phyloP scores from a whole-genome alignment of 2,888 invertebrate species.

The Drosophila tanythrix region DNA sequence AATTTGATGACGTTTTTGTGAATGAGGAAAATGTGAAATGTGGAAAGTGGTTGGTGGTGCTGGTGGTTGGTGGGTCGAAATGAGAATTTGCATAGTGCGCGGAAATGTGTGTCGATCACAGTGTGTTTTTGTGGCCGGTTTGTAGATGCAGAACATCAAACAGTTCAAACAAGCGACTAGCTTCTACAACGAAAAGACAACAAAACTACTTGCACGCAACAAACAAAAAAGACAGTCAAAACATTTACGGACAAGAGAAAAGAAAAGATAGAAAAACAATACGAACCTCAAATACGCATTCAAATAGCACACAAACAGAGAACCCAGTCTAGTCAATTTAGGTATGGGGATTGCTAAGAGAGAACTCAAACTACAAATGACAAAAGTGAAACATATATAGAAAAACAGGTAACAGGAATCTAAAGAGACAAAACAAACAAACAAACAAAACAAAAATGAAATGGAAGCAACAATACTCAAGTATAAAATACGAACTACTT shows the following conservation, averaged over 20 bases:
- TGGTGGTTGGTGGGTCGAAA: constrained; percentile 23
- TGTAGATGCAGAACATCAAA: constrained; percentile 16
- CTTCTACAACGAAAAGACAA: constrained; percentile 33
- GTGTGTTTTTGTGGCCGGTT: constrained; percentile 65
- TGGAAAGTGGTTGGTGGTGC: constrained; percentile 16
- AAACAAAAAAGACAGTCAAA: constrained; percentile 20
- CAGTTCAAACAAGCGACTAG: constrained; percentile 23
- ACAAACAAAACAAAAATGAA: constrained; percentile 34
- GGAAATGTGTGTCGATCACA: constrained; percentile 67
- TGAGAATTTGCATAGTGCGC: constrained; percentile 70
- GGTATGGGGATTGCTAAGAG: constrained; percentile 68
- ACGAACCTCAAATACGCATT: constrained; percentile 68
- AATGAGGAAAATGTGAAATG: constrained; percentile 23
- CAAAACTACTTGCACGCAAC: constrained; percentile 2
- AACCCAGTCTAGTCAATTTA: constrained; percentile 83
- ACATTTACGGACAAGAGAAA: constrained; percentile 21
- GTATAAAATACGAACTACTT: constrained; percentile 82
- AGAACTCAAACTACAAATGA: constrained; percentile 32
- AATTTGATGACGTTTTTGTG: constrained; percentile 1
- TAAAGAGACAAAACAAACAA: constrained; percentile 25
- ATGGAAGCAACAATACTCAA: constrained; percentile 82
- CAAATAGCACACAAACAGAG: constrained; percentile 60
- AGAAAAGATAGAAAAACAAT: constrained; percentile 24
- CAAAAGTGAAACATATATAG: constrained; percentile 50
- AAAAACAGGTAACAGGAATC: constrained; percentile 34